Evolutionary conservation across 2,113 vertebrate genomes (phyloP).

Genomic region (Silurus glanis): DNA sequence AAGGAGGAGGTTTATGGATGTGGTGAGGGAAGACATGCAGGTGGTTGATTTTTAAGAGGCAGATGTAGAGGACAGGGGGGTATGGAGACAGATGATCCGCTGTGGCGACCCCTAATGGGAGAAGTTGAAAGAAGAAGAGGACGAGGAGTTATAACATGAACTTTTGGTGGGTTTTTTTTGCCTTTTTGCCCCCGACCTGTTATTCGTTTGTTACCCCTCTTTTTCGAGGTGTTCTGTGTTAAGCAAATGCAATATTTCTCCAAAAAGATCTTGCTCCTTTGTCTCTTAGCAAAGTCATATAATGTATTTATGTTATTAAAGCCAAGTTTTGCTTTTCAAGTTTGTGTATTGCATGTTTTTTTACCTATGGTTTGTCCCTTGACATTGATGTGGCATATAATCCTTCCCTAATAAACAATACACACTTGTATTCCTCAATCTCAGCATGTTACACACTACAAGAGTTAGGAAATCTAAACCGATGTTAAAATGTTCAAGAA

Average conservation of each 20-base stretch:
- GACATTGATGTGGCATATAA: background rate
- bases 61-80: too few species aligned
- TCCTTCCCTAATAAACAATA: conserved; percentile 1
- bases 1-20: too few species aligned
- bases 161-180: background rate
- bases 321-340: background rate
- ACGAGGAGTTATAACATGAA: background rate
- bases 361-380: background rate
- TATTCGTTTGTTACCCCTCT: background rate
- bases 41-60: too few species aligned
- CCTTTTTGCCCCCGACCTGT: background rate
- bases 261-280: background rate
- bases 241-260: background rate
- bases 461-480: background rate
- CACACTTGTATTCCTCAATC: background rate
- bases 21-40: too few species aligned
- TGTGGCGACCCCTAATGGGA: too few species aligned
- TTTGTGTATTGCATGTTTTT: background rate
- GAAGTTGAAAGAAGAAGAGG: too few species aligned
- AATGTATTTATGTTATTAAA: background rate
- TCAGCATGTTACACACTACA: background rate
- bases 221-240: background rate
- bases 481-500: background rate
- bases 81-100: too few species aligned
- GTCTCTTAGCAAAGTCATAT: background rate